Conservation (phyloP, 2,888 invertebrate species). For the Ophioninae sp. region DNA sequence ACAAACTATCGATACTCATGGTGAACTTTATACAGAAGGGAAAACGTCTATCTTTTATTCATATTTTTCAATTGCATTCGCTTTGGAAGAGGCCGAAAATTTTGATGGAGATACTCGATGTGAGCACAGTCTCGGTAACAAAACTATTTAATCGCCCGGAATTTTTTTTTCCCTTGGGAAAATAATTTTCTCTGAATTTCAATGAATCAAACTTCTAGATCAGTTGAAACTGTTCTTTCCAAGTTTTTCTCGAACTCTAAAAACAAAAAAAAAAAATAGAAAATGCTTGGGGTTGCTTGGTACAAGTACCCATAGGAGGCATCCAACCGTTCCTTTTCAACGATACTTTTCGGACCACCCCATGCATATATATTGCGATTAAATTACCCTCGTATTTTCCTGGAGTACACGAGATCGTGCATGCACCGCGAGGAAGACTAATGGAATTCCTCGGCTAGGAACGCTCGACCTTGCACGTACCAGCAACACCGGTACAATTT, state of each 20-base stretch:
- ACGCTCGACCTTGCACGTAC: constrained; percentile 47
- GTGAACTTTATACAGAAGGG: background rate
- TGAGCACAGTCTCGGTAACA: background rate
- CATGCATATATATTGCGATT: background rate
- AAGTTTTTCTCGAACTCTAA: background rate
- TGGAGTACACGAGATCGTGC: constrained; percentile 16
- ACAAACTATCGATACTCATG: background rate
- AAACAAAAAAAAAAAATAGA: background rate
- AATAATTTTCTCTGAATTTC: no score
- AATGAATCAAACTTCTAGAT: no score
- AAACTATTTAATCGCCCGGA: background rate
- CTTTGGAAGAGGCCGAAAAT: background rate
- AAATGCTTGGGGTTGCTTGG: background rate
- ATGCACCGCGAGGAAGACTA: constrained; percentile 43
- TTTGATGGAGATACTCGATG: background rate
- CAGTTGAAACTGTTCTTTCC: no score
- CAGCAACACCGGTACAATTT: constrained; percentile 20
- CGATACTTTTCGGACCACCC: background rate
- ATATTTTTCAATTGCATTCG: constrained; percentile 7
- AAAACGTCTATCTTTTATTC: constrained; percentile 6
- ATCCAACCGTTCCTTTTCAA: background rate
- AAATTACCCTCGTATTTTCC: constrained; percentile 19
- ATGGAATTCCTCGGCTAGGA: constrained; percentile 51
- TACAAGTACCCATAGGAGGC: background rate
- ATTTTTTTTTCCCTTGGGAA: no score